A percentile compares a stretch with the other conserved stretches of the same genome.
Conservation (phyloP, 2,797 vertebrate genomes). For the Pelodytes ibericus region DNA sequence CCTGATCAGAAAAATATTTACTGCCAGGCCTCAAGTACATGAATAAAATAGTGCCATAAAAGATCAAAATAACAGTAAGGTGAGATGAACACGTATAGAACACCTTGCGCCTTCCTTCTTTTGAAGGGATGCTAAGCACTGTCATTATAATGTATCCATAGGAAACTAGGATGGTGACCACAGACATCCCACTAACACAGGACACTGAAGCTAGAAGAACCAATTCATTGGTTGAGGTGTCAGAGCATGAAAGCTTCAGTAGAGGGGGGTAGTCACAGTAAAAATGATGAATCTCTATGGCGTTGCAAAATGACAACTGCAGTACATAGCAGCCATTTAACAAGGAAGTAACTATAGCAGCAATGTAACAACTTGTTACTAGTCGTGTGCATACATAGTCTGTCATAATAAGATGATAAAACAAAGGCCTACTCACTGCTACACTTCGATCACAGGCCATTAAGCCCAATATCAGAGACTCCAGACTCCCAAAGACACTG, state of each 20-base stretch:
- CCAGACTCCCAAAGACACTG: conserved; percentile 40
- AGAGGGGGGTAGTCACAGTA: conserved; percentile 68
- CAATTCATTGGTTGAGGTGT: conserved; percentile 58
- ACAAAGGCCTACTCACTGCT: conserved; percentile 31
- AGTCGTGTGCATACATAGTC: conserved; percentile 11
- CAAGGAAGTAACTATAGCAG: conserved; percentile 11
- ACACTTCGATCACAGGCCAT: conserved; percentile 43
- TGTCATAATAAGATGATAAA: conserved; percentile 25
- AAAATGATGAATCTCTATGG: conserved; percentile 62
- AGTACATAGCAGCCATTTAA: conserved; percentile 18
- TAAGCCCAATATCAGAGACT: conserved; percentile 27
- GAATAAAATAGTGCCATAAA: conserved; percentile 65
- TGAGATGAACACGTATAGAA: conserved; percentile 69
- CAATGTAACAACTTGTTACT: conserved; percentile 22
- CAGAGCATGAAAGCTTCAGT: conserved; percentile 62
- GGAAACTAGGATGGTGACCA: conserved; percentile 60
- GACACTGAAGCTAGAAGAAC: conserved; percentile 53
- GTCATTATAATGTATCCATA: conserved; percentile 61
- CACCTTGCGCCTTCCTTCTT: conserved; percentile 58
- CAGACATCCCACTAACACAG: conserved; percentile 61
- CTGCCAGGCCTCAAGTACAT: conserved; percentile 64
- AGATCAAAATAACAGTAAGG: conserved; percentile 61
- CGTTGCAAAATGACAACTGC: conserved; percentile 60
- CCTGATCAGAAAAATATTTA: conserved; percentile 57
- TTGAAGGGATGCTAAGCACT: conserved; percentile 59